Percentiles rank a stretch among this genome's conserved stretches.
Evolutionary conservation across 2,888 invertebrate genomes (phyloP).

Genomic region (Nysson spinosus): DNA sequence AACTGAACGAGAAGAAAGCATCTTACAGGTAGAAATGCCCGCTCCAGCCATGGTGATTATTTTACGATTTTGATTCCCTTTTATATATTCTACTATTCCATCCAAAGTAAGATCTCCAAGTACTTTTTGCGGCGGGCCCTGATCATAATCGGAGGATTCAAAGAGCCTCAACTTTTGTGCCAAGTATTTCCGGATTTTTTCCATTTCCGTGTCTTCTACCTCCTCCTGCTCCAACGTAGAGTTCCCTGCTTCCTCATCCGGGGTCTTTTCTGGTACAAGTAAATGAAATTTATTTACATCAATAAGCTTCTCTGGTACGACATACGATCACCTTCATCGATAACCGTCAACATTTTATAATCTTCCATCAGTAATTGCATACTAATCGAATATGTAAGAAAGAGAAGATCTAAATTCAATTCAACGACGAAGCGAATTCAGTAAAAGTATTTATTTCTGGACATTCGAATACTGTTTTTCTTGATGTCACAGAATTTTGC

Average conservation of each 20-base stretch:
- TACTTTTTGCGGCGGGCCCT: conserved; percentile 76
- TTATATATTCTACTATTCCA: conserved; percentile 89
- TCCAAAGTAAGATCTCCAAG: conserved; percentile 86
- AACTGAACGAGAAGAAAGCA: too few species aligned
- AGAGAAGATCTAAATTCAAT: too few species aligned
- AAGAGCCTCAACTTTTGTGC: conserved; percentile 82
- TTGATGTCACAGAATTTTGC: too few species aligned
- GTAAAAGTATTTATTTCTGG: too few species aligned
- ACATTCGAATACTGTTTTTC: too few species aligned
- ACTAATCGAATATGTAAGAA: too few species aligned
- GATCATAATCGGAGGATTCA: conserved; percentile 76
- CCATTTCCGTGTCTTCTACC: conserved; percentile 80
- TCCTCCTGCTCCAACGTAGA: conserved; percentile 51
- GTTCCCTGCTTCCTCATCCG: conserved; percentile 34
- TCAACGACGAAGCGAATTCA: too few species aligned
- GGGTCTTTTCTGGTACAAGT: conserved; percentile 25
- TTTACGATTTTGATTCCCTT: conserved; percentile 87
- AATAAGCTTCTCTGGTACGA: background rate
- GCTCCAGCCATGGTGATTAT: conserved; percentile 97
- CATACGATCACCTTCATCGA: background rate
- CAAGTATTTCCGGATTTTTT: conserved; percentile 83
- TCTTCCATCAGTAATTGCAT: too few species aligned
- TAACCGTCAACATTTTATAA: too few species aligned
- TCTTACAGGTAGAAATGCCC: conserved; percentile 97
- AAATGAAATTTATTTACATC: background rate